Conservation (phyloP, 2,888 invertebrate genomes). For the Malachius bipustulatus region DNA sequence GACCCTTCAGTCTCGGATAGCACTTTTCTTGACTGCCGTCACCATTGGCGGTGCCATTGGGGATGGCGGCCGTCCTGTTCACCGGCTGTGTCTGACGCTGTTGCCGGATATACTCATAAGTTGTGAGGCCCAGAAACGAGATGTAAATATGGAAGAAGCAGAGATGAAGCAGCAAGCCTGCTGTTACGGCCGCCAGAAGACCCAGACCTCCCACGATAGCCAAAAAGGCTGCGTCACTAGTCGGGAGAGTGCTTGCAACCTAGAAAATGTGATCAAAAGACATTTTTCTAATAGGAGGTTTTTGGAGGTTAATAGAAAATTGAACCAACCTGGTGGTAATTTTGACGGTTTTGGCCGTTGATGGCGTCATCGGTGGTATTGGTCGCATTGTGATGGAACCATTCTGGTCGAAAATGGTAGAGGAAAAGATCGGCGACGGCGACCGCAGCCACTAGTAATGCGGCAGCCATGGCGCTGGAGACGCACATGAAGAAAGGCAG, state of each 20-base stretch:
- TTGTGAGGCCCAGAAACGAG: conserved; percentile 70
- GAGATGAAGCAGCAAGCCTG: conserved; percentile 67
- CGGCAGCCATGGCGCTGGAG: conserved; percentile 61
- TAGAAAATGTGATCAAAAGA: no score
- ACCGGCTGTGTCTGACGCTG: conserved; percentile 36
- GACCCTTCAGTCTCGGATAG: conserved; percentile 14
- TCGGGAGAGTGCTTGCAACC: conserved; percentile 33
- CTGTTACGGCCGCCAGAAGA: conserved; percentile 59
- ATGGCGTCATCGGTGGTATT: no score
- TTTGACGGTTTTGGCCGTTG: no score
- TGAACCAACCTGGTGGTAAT: no score
- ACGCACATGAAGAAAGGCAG: conserved; percentile 70
- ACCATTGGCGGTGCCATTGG: conserved; percentile 11
- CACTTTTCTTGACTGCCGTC: conserved; percentile 5
- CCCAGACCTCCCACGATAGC: conserved; percentile 52
- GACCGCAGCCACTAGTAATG: conserved; percentile 55
- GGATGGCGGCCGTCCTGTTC: conserved; percentile 4
- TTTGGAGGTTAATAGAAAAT: no score
- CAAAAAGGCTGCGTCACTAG: conserved; percentile 48
- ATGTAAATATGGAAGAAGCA: conserved; percentile 85
- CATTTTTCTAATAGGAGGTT: no score
- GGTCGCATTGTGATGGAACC: no score
- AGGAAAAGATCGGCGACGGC: conserved; percentile 58
- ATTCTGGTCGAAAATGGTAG: conserved; percentile 47
- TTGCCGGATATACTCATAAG: conserved; percentile 73